Percentiles rank a stretch among this genome's conserved stretches.
phyloP scores from a whole-genome alignment of 1,140 invertebrate species.

The Rhagoletis pomonella region DNA sequence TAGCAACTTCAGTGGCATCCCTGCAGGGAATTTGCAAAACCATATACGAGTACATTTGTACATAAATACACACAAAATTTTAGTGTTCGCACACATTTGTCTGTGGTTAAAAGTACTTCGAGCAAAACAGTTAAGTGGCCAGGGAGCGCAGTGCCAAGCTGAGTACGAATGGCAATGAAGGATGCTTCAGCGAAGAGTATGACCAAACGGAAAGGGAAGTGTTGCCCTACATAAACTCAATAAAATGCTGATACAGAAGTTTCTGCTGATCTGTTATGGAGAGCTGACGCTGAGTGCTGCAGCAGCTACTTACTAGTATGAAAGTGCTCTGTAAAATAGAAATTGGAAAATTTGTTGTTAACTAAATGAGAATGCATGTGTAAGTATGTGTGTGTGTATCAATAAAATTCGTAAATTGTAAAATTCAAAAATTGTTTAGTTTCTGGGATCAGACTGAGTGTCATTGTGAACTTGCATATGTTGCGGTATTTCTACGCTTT shows the following conservation, averaged over 20 bases:
- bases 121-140: conserved; percentile 26
- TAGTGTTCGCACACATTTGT: background rate
- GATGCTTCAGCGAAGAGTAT: background rate
- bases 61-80: no score
- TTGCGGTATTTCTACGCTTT: no score
- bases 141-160: background rate
- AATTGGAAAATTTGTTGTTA: conserved; percentile 11
- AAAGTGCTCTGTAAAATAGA: background rate
- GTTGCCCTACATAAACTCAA: conserved; percentile 15
- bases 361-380: background rate
- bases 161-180: background rate
- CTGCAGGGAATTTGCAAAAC: no score
- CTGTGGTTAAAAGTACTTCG: conserved; percentile 7
- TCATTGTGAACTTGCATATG: background rate
- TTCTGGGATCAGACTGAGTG: background rate
- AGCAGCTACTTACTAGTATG: background rate
- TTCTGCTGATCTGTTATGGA: conserved; percentile 14
- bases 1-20: no score
- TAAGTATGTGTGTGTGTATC: no score
- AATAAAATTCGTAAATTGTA: background rate
- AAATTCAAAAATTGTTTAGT: conserved; percentile 10
- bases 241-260: conserved; percentile 39
- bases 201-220: background rate
- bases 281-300: background rate
- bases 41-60: no score